Evolutionary conservation across 1,140 invertebrate genomes (phyloP), one percentile per base, ranked within the genome.

Genomic region (Dermatophagoides farinae): DNA sequence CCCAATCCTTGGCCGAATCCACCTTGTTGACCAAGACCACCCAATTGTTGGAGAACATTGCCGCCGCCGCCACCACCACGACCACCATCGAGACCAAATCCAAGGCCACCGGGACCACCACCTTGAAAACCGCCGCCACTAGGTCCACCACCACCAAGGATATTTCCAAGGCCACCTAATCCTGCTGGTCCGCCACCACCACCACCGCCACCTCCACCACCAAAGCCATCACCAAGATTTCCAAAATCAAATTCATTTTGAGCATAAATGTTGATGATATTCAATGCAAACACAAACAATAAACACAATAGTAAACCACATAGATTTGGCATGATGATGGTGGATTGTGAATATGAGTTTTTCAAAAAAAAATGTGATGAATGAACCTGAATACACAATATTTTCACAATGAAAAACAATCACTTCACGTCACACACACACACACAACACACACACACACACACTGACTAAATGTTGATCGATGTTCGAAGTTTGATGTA

Each of bases 1-100:
- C 57, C 57, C 10, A 59, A 46, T n/a, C 57, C 57, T 59, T 41
- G 41, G 2, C 58, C 58, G 10, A 51, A 51, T 6, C 58, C 58
- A 14, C 47, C n/a, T 44, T 12, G 25, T 46, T 37, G 58, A 12
- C 39, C 39, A 12, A 20, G 16, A 60, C 58, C 58, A 23, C 44
- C 43, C 37, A 38, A 38, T 39, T 52, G 50, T 52, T 20, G 12
- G 12, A 52, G 50, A 52, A 12, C 50, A 20, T 20, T 20, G 5
- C 50, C 50, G 4, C 20, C 46, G 8, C 31, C 46, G 8, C 31
- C 31, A 4, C 31, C 31, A 31, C 41, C 41, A 2, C 12, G n/a
- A 20, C 47, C 47, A 23, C 47, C 47, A 44, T 44, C 43, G n/a
- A 14, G 14, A 20, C 47, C 47, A 12, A 20, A 20, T 43, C n/a